Percentiles rank a stretch among this genome's conserved stretches.
Evolutionary conservation across 92 coral and sea anemone genomes (phyloP).

Genomic region (Porites divaricata): DNA sequence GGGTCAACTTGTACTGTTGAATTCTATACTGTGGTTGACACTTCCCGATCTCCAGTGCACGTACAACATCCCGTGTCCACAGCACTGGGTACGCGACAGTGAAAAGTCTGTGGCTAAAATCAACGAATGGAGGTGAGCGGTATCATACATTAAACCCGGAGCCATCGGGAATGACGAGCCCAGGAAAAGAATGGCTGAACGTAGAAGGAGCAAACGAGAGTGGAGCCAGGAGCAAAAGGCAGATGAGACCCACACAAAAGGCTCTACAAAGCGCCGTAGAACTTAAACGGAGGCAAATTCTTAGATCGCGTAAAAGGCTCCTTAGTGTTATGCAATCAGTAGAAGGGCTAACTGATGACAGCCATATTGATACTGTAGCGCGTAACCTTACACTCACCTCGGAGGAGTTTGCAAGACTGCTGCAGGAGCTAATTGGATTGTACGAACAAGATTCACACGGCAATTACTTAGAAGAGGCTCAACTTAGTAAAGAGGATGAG

Average conservation of each 20-base stretch:
- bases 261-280: conserved; percentile 39
- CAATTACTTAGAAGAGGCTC: conserved; percentile 12
- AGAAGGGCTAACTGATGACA: neutral
- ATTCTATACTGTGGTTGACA: conserved; percentile 35
- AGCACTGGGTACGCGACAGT: conserved; percentile 32
- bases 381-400: conserved; percentile 5
- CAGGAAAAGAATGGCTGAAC: conserved; percentile 17
- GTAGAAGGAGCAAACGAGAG: neutral
- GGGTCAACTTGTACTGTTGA: conserved; percentile 28
- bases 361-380: neutral
- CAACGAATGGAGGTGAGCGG: conserved; percentile 27
- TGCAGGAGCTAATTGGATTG: neutral
- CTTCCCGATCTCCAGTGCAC: conserved; percentile 33
- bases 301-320: conserved; percentile 9
- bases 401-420: neutral
- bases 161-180: conserved; percentile 19
- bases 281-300: conserved; percentile 5
- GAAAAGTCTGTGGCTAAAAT: conserved; percentile 21
- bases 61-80: conserved; percentile 29
- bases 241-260: too few relatives aligned
- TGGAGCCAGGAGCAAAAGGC: conserved; percentile 27
- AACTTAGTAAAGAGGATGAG: neutral
- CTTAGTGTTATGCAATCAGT: neutral
- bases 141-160: conserved; percentile 14
- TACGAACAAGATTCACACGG: conserved; percentile 4